Evolutionary conservation across 23 tunicate genomes (phyloP), one percentile per base, ranked within the genome.

Genomic region (Ascidia mentula): DNA sequence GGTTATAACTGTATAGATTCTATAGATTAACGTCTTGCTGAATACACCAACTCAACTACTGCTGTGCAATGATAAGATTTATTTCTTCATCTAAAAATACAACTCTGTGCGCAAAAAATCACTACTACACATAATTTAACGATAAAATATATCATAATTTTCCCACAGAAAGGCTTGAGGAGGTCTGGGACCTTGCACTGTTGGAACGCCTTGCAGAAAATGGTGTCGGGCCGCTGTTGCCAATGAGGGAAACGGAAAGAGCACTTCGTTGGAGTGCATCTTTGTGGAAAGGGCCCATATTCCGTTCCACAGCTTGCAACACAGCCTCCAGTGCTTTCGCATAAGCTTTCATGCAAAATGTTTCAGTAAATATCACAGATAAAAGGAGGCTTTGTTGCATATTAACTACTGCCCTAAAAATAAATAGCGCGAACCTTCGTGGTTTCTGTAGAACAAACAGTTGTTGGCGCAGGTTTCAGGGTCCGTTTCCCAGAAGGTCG

Each of bases 391-490:
- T 42, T 12, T 42, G 15, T 42, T 42, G 53, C 53, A 9, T 42
- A 15, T 42, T 42, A 15, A 15, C 12, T 15, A 42, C 15, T 42
- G 12, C 15, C 12, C 15, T 15, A 42, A 42, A 12, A 42, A 12
- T 42, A 42, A 42, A 42, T 42, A 42, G 12, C 15, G 15, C 53
- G 53, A 42, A 42, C 96, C 96, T 84, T 76, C 77, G 8, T 45
- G 60, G 42, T 90, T 90, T 59, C 61, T 80, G 78, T 90, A 80
- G 82, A 90, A 90, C 17, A 90, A 24, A 45, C 96, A 90, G 69
- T 90, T 90, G 86, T 80, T 90, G 30, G 96, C 96, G 40, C 96
- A 90, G 22, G 96, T 90, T n/a, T 69, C 74, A 0, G 89, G 89
- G 40, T 85, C 37, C 15, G 70, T 45, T 4, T 76, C 80, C 95